phyloP scores from a whole-genome alignment of 2,797 vertebrate genomes.

The Crocidura indochinensis region DNA sequence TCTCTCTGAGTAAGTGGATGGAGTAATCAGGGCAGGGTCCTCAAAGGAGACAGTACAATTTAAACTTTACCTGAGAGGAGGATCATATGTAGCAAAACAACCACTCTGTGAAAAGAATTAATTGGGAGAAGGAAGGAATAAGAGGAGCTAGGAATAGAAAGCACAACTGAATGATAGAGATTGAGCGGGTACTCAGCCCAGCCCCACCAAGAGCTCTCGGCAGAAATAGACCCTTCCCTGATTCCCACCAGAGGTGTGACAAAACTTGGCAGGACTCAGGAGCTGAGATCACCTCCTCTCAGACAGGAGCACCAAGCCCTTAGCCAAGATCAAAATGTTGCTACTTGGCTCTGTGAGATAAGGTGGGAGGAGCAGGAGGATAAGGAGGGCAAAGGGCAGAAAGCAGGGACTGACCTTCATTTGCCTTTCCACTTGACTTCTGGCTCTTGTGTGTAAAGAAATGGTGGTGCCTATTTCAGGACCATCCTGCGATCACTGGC shows the following conservation, averaged over 20 bases:
- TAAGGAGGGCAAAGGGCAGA: neutral
- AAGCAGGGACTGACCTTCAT: too few relatives aligned
- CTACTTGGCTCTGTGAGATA: neutral
- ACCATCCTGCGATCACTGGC: neutral
- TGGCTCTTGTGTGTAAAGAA: neutral
- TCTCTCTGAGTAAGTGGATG: neutral
- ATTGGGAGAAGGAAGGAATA: neutral
- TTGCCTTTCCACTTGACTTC: neutral
- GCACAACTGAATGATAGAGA: neutral
- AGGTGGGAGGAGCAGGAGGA: neutral
- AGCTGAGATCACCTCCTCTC: constrained; percentile 35
- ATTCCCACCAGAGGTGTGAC: neutral
- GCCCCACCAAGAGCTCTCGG: constrained; percentile 29
- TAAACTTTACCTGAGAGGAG: constrained; percentile 10
- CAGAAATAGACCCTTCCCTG: neutral
- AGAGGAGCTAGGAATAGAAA: neutral
- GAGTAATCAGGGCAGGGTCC: neutral
- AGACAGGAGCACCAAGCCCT: neutral
- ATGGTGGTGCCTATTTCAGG: neutral
- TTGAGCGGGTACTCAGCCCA: neutral
- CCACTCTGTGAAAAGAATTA: neutral
- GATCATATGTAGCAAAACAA: neutral
- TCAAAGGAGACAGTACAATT: constrained; percentile 5
- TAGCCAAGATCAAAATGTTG: neutral
- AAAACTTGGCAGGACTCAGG: constrained; percentile 25